These are phyloP conservation scores for Poecilia picta DNA, from an alignment of 2,797 vertebrate species.

Conservation along the genomic window DNA sequence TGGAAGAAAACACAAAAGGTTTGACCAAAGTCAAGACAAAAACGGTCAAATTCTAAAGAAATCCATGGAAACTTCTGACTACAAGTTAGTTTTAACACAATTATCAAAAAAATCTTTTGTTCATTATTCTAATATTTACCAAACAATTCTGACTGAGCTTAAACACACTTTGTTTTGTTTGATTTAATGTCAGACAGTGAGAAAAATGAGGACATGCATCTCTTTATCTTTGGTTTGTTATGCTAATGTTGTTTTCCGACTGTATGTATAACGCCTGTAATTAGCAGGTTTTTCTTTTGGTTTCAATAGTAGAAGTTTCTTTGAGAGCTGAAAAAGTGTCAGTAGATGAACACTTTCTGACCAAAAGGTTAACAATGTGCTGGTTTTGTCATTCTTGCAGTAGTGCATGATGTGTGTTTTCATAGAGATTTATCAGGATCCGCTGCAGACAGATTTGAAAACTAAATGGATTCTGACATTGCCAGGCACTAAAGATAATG, in stretches of 20 bases:
- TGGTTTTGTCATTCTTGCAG: slow-evolving; percentile 28
- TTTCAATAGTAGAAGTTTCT: not conserved
- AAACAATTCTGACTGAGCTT: not conserved
- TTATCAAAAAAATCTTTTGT: not conserved
- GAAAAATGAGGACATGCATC: not conserved
- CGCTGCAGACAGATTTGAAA: slow-evolving; percentile 40
- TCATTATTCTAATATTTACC: not conserved
- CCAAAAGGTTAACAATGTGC: slow-evolving; percentile 8
- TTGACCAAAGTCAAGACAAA: not conserved
- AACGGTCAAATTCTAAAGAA: not conserved
- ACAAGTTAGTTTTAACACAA: not conserved
- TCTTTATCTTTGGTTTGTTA: not conserved
- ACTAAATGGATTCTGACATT: slow-evolving; percentile 35
- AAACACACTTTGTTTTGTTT: not conserved
- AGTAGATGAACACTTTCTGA: slow-evolving; percentile 3
- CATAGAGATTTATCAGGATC: slow-evolving; percentile 29
- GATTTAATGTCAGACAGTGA: not conserved
- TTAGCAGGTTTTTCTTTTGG: not conserved
- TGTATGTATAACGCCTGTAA: not conserved
- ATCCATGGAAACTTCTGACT: not conserved
- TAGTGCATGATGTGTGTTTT: slow-evolving; percentile 34
- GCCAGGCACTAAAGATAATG: slow-evolving; percentile 57
- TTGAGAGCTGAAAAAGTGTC: not conserved
- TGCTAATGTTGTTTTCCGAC: not conserved
- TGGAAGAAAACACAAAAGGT: not conserved